Percentiles rank a stretch among this genome's conserved stretches.
phyloP scores from a whole-genome alignment of 2,113 vertebrate species.

The Tylochromis polylepis region DNA sequence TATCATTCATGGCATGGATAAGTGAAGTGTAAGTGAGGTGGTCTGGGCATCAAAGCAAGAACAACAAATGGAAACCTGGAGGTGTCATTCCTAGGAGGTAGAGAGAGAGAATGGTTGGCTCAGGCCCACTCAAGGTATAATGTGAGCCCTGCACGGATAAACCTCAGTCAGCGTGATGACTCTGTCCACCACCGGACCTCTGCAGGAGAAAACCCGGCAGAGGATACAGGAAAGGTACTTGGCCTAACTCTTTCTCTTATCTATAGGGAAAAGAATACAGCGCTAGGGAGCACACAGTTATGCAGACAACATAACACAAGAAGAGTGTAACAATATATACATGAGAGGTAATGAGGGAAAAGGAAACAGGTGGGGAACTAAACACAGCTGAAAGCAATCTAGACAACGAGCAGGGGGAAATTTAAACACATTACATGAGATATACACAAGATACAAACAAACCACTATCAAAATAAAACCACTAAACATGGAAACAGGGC shows the following conservation, averaged over 20 bases:
- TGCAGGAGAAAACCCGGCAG: neutral
- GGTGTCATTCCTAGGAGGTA: accelerated
- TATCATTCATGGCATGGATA: neutral
- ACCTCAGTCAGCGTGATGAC: neutral
- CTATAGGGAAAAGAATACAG: neutral
- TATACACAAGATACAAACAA: neutral
- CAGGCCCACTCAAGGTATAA: neutral
- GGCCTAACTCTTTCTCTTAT: neutral
- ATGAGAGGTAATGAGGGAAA: neutral
- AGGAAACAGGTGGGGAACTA: neutral
- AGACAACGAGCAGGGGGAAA: neutral
- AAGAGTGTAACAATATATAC: neutral
- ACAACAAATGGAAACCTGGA: neutral
- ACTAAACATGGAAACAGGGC: neutral
- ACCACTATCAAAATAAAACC: neutral
- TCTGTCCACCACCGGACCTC: neutral
- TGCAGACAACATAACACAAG: neutral
- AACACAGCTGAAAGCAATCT: neutral
- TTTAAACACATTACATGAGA: neutral
- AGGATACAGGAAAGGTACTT: neutral
- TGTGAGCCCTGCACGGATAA: neutral
- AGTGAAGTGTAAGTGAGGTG: neutral
- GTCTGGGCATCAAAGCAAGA: neutral
- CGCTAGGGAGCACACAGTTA: neutral
- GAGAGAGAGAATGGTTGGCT: neutral